These are phyloP conservation scores for Dynastes tityus DNA, from an alignment of 2,888 invertebrate genomes.

Conservation along the genomic window DNA sequence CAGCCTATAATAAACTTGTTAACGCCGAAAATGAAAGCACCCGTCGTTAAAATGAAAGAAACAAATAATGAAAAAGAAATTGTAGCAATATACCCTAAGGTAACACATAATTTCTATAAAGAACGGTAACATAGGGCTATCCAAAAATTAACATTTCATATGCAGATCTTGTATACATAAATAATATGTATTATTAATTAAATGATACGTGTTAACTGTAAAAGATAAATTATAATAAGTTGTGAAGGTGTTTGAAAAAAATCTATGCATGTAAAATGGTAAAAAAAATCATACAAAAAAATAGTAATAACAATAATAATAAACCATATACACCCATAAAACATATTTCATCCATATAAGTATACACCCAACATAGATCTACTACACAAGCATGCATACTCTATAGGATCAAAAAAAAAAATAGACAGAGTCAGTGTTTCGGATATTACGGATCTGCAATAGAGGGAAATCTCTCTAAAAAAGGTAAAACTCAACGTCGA, in stretches of 20 bases:
- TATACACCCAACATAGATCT: conserved; percentile 29
- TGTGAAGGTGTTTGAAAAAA: conserved; percentile 17
- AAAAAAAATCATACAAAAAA: conserved; percentile 14
- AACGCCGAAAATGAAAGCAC: no score
- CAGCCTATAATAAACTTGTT: no score
- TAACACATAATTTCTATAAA: not conserved
- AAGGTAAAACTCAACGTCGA: conserved; percentile 2
- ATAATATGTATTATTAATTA: conserved; percentile 9
- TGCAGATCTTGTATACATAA: not conserved
- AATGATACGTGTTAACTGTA: conserved; percentile 19
- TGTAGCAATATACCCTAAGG: not conserved
- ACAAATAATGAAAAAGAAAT: not conserved
- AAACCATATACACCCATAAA: conserved; percentile 16
- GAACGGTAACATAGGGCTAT: not conserved
- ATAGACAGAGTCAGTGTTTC: conserved; percentile 44
- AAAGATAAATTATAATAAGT: conserved; percentile 18
- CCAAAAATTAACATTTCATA: conserved; percentile 6
- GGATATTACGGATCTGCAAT: conserved; percentile 3
- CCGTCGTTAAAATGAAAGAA: no score
- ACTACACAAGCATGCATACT: conserved; percentile 41
- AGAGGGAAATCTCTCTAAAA: not conserved
- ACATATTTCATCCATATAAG: not conserved
- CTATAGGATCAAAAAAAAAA: conserved; percentile 38
- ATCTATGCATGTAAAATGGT: conserved; percentile 9
- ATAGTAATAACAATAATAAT: conserved; percentile 1